These are phyloP conservation scores for Euthynnus affinis DNA, from an alignment of 2,797 vertebrate species.

Conservation along the genomic window DNA sequence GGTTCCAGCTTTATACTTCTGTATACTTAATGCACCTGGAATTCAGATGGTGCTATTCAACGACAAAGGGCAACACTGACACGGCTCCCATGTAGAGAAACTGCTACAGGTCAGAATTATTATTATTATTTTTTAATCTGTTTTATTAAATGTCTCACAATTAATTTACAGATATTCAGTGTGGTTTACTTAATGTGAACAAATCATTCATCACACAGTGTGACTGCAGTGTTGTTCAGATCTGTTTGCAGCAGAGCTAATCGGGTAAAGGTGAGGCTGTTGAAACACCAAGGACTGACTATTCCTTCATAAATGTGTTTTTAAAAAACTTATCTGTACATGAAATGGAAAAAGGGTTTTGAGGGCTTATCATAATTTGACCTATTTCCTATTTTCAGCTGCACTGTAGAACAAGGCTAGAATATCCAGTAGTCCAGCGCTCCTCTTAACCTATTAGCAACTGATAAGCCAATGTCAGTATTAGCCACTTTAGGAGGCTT, in stretches of 20 bases:
- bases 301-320: neutral
- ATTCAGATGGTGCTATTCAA: slow-evolving; percentile 56
- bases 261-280: neutral
- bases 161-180: neutral
- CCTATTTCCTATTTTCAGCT: slow-evolving; percentile 16
- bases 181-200: neutral
- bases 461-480: slow-evolving; percentile 62
- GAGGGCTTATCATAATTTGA: slow-evolving; percentile 12
- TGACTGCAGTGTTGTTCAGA: neutral
- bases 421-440: slow-evolving; percentile 6
- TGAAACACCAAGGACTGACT: neutral
- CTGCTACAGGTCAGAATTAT: slow-evolving; percentile 74
- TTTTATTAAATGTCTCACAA: neutral
- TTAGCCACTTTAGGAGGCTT: slow-evolving; percentile 45
- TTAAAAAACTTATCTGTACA: neutral
- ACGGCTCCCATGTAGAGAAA: slow-evolving; percentile 68
- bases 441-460: slow-evolving; percentile 61
- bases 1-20: slow-evolving; percentile 29
- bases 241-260: slow-evolving; percentile 1
- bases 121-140: neutral
- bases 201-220: neutral
- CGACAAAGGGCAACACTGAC: slow-evolving; percentile 28
- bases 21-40: slow-evolving; percentile 56
- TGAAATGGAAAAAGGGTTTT: neutral
- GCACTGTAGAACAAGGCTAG: neutral